phyloP scores from a whole-genome alignment of 92 coral and sea anemone species.

The Siderastrea siderea region DNA sequence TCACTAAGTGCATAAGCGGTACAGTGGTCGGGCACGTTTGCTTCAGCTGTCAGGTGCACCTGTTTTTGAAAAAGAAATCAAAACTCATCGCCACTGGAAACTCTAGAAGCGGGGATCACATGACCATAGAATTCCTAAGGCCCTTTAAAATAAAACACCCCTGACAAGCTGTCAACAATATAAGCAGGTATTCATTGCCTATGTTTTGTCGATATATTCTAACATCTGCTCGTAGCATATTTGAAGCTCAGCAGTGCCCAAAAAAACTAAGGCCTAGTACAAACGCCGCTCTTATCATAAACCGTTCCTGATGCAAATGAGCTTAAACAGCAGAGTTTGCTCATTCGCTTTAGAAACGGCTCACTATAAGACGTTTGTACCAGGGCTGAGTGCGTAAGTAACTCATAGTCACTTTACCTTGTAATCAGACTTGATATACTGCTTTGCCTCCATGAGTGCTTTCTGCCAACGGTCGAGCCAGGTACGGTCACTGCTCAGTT shows the following conservation, averaged over 20 bases:
- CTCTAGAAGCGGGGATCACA: conserved; percentile 21
- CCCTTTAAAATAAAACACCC: conserved; percentile 25
- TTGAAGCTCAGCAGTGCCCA: conserved; percentile 22
- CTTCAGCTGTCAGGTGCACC: conserved; percentile 21
- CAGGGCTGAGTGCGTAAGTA: conserved; percentile 26
- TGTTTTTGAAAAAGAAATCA: conserved; percentile 10
- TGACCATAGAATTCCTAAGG: conserved; percentile 18
- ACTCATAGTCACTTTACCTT: conserved; percentile 11
- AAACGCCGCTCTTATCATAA: conserved; percentile 21
- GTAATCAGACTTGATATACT: conserved; percentile 31
- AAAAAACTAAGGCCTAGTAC: conserved; percentile 10
- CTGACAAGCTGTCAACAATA: not conserved
- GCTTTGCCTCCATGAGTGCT: conserved; percentile 29
- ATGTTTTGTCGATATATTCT: conserved; percentile 17
- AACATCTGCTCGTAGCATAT: conserved; percentile 4
- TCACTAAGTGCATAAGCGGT: conserved; percentile 31
- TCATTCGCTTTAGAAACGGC: conserved; percentile 7
- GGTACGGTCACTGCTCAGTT: conserved; percentile 28
- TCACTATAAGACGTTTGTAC: conserved; percentile 18
- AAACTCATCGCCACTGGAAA: conserved; percentile 16
- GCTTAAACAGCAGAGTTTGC: conserved; percentile 9
- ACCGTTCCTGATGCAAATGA: conserved; percentile 16
- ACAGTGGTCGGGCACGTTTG: conserved; percentile 30
- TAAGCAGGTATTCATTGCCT: not conserved
- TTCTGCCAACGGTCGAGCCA: conserved; percentile 26